Evolutionary conservation across 2,797 vertebrate species (phyloP), one percentile per base, ranked within the genome.

Genomic region (Pteropus rufus): DNA sequence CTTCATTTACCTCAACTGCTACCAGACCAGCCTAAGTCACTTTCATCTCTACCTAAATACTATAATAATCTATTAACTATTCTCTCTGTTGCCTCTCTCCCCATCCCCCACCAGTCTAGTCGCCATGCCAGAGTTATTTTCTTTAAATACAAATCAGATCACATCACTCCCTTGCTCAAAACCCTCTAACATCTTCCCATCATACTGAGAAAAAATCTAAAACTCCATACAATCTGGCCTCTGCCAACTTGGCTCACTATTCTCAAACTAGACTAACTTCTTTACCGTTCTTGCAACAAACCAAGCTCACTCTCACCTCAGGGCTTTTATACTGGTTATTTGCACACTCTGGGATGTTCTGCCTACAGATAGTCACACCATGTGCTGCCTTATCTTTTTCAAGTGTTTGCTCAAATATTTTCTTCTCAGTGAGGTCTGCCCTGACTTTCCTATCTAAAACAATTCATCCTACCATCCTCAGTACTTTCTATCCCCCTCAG

Each of bases 341-440:
- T 64, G 29, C 58, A 70, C 34, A 89, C 77, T 89, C 85, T 92
- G 83, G 36, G 83, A 87, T 90, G 65, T 80, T 95, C 79, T 87
- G 92, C 65, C 52, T 77, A 73, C 36, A 87, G 52, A 95, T 82
- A 58, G 12, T 62, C 62, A 85, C 60, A 72, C 10, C 18, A 44
- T 54, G 80, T 92, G 34, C 65, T 84, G 36, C 23, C 52, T 81
- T 89, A 60, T 85, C 80, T 90, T 77, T 80, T 54, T 49, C 56
- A 91, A 89, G 67, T 83, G 60, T 84, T 49, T 95, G 16, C 62
- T 89, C 41, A 89, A 64, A 19, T 70, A 79, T 58, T 91, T 91
- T 89, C 69, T 86, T 96, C 69, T 94, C 31, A 24, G 49, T 69
- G 64, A 69, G 36, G 52, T 75, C 56, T 60, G 83, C 65, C 44